Conservation (phyloP, 2,888 invertebrate genomes). For the Prenolepis imparis region DNA sequence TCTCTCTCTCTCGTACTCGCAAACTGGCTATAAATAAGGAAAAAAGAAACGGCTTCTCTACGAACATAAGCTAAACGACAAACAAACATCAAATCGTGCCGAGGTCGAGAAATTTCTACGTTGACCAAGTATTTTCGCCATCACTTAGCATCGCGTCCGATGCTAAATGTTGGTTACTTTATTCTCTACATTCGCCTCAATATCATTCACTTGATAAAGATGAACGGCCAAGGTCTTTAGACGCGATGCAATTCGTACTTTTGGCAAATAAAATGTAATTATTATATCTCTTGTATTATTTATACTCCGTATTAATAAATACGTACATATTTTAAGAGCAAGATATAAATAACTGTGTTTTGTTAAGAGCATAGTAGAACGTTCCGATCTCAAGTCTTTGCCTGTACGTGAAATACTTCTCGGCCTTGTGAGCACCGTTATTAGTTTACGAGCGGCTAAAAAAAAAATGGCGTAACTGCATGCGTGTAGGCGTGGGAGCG, state of each 20-base stretch:
- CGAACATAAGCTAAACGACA: conserved; percentile 15
- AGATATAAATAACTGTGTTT: background rate
- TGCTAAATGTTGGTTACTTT: background rate
- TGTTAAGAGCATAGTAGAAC: background rate
- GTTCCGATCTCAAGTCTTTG: background rate
- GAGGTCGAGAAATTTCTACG: conserved; percentile 37
- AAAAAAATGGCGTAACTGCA: conserved; percentile 58
- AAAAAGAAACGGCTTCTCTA: conserved; percentile 19
- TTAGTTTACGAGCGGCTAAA: conserved; percentile 57
- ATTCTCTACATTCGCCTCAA: background rate
- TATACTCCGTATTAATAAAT: background rate
- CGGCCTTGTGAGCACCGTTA: conserved; percentile 49
- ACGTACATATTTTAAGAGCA: background rate
- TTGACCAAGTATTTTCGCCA: conserved; percentile 20
- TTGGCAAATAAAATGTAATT: conserved; percentile 10
- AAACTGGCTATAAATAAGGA: conserved; percentile 21
- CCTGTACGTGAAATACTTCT: conserved; percentile 3
- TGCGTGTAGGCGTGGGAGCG: conserved; percentile 65
- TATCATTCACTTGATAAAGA: background rate
- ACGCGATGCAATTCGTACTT: background rate
- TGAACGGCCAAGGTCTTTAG: background rate
- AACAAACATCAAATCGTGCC: conserved; percentile 30
- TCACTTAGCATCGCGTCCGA: background rate
- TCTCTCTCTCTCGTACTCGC: background rate
- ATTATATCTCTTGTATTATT: background rate